Percentiles rank a stretch among this genome's conserved stretches.
These are phyloP conservation scores for Siniperca scherzeri DNA, from an alignment of 2,797 vertebrate genomes.

Conservation along the genomic window DNA sequence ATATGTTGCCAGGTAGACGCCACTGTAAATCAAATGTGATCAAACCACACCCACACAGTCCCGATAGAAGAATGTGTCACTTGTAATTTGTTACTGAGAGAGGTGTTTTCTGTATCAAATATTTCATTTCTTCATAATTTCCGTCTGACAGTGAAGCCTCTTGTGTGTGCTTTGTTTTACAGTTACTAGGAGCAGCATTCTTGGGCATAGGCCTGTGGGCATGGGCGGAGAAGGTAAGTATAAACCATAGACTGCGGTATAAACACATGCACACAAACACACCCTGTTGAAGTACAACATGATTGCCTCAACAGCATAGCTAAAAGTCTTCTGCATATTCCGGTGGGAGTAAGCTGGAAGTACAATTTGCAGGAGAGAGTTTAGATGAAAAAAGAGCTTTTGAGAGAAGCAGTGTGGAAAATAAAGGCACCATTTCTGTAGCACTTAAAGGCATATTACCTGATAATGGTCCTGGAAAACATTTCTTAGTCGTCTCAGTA, in stretches of 20 bases:
- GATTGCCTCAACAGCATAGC: constrained; percentile 57
- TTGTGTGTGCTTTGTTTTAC: constrained; percentile 78
- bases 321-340: constrained; percentile 66
- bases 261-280: constrained; percentile 47
- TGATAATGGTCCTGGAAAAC: constrained; percentile 35
- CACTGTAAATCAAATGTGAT: constrained; percentile 6
- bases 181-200: constrained; percentile 94
- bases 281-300: constrained; percentile 19
- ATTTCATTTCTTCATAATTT: neutral
- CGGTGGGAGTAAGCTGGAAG: constrained; percentile 36
- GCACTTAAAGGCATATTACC: constrained; percentile 42
- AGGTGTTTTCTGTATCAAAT: neutral
- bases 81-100: neutral
- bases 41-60: neutral
- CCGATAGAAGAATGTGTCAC: neutral
- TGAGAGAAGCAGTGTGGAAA: constrained; percentile 20
- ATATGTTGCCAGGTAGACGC: constrained; percentile 32
- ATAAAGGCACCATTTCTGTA: constrained; percentile 25
- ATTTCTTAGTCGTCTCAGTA: constrained; percentile 1
- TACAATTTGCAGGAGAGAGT: constrained; percentile 7
- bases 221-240: constrained; percentile 95
- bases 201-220: constrained; percentile 94
- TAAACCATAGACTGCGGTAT: constrained; percentile 49
- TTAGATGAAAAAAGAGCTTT: constrained; percentile 36
- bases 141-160: constrained; percentile 30